These are phyloP conservation scores for Perccottus glenii DNA, from an alignment of 2,113 vertebrate species.

Conservation along the genomic window DNA sequence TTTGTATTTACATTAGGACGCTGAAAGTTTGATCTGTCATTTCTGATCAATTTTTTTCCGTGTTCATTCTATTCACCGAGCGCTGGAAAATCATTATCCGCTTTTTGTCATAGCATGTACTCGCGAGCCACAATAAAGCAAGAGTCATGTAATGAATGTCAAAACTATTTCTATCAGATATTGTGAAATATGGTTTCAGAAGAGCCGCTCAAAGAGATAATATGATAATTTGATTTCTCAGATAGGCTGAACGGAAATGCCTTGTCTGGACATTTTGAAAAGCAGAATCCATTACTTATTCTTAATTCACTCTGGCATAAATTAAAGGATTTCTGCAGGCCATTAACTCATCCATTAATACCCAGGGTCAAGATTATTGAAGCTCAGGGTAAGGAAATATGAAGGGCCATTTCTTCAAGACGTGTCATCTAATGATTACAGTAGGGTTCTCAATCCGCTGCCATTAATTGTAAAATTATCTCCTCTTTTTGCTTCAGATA, in stretches of 20 bases:
- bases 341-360: slow-evolving; percentile 85
- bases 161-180: slow-evolving; percentile 79
- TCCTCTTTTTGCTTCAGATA: slow-evolving; percentile 71
- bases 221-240: slow-evolving; percentile 84
- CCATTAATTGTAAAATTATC: slow-evolving; percentile 82
- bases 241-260: slow-evolving; percentile 82
- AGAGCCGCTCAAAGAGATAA: slow-evolving; percentile 80
- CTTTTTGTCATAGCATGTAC: slow-evolving; percentile 76
- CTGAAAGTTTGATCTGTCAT: slow-evolving; percentile 65
- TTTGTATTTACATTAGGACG: slow-evolving; percentile 71
- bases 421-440: slow-evolving; percentile 76
- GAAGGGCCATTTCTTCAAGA: slow-evolving; percentile 78
- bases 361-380: slow-evolving; percentile 82
- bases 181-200: slow-evolving; percentile 78
- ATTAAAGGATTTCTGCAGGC: slow-evolving; percentile 83
- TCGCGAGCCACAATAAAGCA: slow-evolving; percentile 77
- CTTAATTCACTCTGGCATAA: slow-evolving; percentile 84
- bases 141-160: slow-evolving; percentile 79
- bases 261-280: slow-evolving; percentile 80
- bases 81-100: slow-evolving; percentile 70
- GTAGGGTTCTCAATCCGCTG: slow-evolving; percentile 67
- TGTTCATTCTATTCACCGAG: slow-evolving; percentile 50
- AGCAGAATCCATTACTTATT: slow-evolving; percentile 84
- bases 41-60: slow-evolving; percentile 44
- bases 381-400: slow-evolving; percentile 80